Base-by-base conservation (phyloP, 2,797 vertebrate genomes). In the Darevskia nairensis region DNA sequence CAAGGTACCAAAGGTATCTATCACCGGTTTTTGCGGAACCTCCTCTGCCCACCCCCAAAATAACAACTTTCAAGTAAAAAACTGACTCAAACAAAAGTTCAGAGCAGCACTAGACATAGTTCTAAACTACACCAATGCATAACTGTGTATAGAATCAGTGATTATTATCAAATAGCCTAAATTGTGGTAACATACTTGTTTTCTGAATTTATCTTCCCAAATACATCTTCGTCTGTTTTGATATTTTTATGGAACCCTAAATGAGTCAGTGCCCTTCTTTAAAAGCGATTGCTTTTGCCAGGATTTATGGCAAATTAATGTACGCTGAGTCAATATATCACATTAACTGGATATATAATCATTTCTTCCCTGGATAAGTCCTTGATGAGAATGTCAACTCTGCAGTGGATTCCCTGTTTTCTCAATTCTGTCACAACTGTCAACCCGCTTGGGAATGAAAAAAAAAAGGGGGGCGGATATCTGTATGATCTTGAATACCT, bases 281-380 rank as follows among this genome's bases (percentile, higher is more conserved):
- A 84, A 85, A 89, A 64, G 74, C 91, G 89, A 95, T 75, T 90
- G 78, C 85, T 93, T 91, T 89, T 91, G 92, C 92, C 92, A 87
- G 44, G 85, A 94, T 93, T 93, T 93, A 93, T 87, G 83, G 85
- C 74, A 93, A 87, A 93, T 93, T 93, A 92, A 80, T 90, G 88
- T 74, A 84, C 66, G 84, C 88, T 85, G 81, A 94, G 87, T 74
- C 89, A 86, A 93, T 86, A 90, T 69, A 88, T 91, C 90, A 93
- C 29, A 59, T 85, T 69, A 64, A 74, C 80, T 93, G 59, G 72
- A 88, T 69, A 87, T 76, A 88, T 84, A 91, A 92, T 80, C 1
- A 90, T 74, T 91, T 83, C 68, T 5, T 80, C 81, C 46, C 92
- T 77, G 76, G 83, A 90, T 89, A 84, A 93, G 66, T 81, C 41